Evolutionary conservation across 2,888 invertebrate species (phyloP).

Genomic region (Vandiemenella viatica): DNA sequence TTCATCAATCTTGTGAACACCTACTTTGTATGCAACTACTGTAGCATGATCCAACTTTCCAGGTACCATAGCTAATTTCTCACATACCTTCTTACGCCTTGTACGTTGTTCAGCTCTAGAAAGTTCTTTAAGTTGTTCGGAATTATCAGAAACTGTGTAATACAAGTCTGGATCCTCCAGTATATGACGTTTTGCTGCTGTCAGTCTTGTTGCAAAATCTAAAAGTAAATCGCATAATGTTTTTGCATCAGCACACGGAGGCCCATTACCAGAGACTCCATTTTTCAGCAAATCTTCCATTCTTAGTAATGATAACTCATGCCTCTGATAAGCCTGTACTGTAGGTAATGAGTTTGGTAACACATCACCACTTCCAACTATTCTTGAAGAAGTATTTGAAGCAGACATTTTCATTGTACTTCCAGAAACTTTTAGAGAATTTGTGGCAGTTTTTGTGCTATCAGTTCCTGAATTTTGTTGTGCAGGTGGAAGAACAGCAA

Average conservation of each 20-base stretch:
- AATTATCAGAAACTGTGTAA: constrained; percentile 29
- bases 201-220: constrained; percentile 62
- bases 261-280: constrained; percentile 47
- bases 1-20: constrained; percentile 22
- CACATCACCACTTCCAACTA: neutral
- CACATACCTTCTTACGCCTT: constrained; percentile 52
- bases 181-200: constrained; percentile 65
- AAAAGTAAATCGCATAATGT: constrained; percentile 55
- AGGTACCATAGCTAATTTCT: constrained; percentile 60
- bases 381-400: constrained; percentile 1
- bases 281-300: constrained; percentile 59
- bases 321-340: constrained; percentile 58
- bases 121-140: constrained; percentile 29
- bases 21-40: constrained; percentile 65
- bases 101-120: constrained; percentile 46
- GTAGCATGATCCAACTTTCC: constrained; percentile 83
- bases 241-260: constrained; percentile 43
- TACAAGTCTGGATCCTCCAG: constrained; percentile 70
- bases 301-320: constrained; percentile 54
- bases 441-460: neutral
- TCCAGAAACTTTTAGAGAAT: constrained; percentile 1
- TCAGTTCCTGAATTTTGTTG: neutral
- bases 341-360: constrained; percentile 33
- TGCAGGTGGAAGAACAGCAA: constrained; percentile 37
- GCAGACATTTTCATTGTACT: neutral